Percentiles rank a stretch among this genome's conserved stretches.
Evolutionary conservation across 2,113 vertebrate species (phyloP).

Genomic region (Peromyscus maniculatus): DNA sequence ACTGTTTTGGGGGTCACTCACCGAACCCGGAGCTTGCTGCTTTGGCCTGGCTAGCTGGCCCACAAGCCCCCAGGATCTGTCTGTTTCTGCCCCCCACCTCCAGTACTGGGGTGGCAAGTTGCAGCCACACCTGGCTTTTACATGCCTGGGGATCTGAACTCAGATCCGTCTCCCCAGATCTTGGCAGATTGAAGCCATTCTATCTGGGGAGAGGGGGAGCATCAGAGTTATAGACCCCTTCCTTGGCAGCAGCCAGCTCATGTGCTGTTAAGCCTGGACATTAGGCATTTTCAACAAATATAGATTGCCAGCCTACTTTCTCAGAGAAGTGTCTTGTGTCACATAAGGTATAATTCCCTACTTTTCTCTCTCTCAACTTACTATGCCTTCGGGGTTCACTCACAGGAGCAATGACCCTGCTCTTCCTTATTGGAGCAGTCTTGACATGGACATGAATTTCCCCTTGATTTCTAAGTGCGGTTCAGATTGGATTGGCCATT

Average conservation of each 20-base stretch:
- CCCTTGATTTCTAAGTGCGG: not conserved
- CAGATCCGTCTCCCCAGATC: not conserved
- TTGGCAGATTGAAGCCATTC: not conserved
- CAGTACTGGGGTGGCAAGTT: not conserved
- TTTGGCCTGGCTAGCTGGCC: not conserved
- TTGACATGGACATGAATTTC: not conserved
- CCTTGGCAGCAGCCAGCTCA: not conserved
- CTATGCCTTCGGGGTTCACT: not conserved
- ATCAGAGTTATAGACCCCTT: not conserved
- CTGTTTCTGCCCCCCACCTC: not conserved
- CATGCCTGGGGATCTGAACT: no score
- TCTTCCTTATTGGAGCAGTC: not conserved
- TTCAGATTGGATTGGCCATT: not conserved
- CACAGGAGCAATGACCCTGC: not conserved
- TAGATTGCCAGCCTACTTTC: not conserved
- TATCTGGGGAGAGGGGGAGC: not conserved
- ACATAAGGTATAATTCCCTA: not conserved
- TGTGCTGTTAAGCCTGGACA: not conserved
- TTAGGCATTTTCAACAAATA: conserved; percentile 11
- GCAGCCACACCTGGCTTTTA: no score
- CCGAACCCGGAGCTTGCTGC: not conserved
- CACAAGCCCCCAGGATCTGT: not conserved
- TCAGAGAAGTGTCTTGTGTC: not conserved
- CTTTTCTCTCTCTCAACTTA: not conserved
- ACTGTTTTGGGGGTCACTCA: not conserved